A percentile compares a stretch with the other conserved stretches of the same genome.
Conservation (phyloP, 2,888 invertebrate genomes). For the Pollenia amentaria region DNA sequence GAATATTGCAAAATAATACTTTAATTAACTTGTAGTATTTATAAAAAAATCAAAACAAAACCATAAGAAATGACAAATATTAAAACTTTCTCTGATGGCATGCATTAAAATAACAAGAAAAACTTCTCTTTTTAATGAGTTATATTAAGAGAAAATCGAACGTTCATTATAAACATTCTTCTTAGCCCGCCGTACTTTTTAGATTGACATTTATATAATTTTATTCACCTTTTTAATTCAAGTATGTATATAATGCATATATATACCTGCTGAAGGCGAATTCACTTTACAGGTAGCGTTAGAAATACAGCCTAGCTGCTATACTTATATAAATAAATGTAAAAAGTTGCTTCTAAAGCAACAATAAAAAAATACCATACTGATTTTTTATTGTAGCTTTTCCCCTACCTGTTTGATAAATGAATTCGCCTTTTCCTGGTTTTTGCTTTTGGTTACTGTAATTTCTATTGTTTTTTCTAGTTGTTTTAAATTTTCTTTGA, state of each 20-base stretch:
- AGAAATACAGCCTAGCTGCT: too few species aligned
- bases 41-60: background rate
- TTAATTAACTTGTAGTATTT: too few species aligned
- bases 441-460: background rate
- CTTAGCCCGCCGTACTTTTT: background rate
- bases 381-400: too few species aligned
- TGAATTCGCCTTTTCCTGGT: background rate
- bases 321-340: too few species aligned
- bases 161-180: conserved; percentile 26
- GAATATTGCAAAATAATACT: background rate
- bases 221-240: conserved; percentile 31
- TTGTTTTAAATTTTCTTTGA: conserved; percentile 8
- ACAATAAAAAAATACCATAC: too few species aligned
- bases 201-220: background rate
- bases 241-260: background rate
- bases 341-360: too few species aligned
- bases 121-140: background rate
- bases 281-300: too few species aligned
- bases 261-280: too few species aligned
- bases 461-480: background rate
- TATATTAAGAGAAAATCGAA: conserved; percentile 8
- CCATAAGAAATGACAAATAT: conserved; percentile 1
- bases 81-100: conserved; percentile 38
- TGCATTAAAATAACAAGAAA: background rate
- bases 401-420: too few species aligned